Conservation (phyloP, 2,888 invertebrate species). For the Lasioglossum leucozonium region DNA sequence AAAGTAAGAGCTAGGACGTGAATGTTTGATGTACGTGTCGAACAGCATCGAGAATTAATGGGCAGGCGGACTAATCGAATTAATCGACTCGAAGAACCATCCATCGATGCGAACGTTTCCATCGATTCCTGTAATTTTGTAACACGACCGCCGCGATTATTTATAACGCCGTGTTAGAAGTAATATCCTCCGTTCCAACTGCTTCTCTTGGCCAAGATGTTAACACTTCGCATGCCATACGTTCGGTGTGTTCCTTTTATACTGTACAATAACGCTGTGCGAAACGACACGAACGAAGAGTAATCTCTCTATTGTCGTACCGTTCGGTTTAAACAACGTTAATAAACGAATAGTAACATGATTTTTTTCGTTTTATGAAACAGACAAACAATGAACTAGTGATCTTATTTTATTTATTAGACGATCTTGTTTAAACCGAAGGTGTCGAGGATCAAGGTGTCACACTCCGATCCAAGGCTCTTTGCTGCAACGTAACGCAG, state of each 20-base stretch:
- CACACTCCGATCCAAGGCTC: background rate
- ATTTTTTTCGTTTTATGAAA: too few species aligned
- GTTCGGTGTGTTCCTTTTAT: slow-evolving; percentile 14
- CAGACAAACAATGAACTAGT: background rate
- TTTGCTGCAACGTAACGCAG: slow-evolving; percentile 20
- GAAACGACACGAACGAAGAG: background rate
- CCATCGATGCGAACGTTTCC: slow-evolving; percentile 26
- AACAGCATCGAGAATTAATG: slow-evolving; percentile 11
- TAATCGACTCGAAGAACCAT: slow-evolving; percentile 26
- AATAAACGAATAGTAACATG: background rate
- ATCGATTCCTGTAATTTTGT: slow-evolving; percentile 28
- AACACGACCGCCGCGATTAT: slow-evolving; percentile 14
- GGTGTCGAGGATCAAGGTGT: background rate
- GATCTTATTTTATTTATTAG: background rate
- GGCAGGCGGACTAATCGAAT: slow-evolving; percentile 29
- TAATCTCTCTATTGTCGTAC: background rate
- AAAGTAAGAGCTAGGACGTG: slow-evolving; percentile 57
- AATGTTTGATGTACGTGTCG: slow-evolving; percentile 64
- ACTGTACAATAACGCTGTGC: slow-evolving; percentile 1
- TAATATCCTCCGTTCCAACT: slow-evolving; percentile 4
- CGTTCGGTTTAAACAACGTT: background rate
- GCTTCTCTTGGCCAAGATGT: background rate
- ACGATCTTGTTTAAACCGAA: background rate
- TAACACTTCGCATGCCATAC: background rate
- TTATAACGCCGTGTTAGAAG: slow-evolving; percentile 7